These are phyloP conservation scores for Girardinus metallicus DNA, from an alignment of 2,797 vertebrate species.

Conservation along the genomic window DNA sequence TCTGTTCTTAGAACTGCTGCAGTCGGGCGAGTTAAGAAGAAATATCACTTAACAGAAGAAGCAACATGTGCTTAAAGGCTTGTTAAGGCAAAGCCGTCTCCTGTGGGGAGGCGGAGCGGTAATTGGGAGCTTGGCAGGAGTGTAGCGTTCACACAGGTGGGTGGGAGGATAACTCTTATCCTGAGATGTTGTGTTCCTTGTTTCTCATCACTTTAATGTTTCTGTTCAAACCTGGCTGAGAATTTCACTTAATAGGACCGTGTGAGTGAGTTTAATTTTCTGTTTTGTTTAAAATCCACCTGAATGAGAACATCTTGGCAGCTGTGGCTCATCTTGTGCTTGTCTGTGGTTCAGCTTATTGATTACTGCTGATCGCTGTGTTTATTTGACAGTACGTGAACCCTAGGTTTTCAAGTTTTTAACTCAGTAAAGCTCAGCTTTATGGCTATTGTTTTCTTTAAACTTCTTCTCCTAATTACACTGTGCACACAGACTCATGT, in stretches of 20 bases:
- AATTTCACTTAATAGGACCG: background rate
- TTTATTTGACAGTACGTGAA: background rate
- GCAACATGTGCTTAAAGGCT: slow-evolving; percentile 49
- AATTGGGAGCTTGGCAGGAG: slow-evolving; percentile 35
- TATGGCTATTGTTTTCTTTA: background rate
- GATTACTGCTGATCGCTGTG: background rate
- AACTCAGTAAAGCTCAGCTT: background rate
- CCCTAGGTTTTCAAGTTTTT: background rate
- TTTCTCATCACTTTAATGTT: background rate
- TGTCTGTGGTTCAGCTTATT: background rate
- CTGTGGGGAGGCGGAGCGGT: slow-evolving; percentile 27
- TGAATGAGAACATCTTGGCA: background rate
- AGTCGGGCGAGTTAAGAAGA: background rate
- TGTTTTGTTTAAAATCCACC: background rate
- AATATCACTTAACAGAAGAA: slow-evolving; percentile 20
- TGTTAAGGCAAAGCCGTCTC: slow-evolving; percentile 26
- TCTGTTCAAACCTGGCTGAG: background rate
- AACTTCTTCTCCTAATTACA: background rate
- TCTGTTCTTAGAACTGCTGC: background rate
- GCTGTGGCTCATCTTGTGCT: background rate
- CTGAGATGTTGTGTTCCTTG: background rate
- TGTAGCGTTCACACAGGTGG: slow-evolving; percentile 7
- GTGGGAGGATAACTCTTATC: slow-evolving; percentile 7
- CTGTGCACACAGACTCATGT: background rate
- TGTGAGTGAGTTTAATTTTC: background rate